A percentile compares a stretch with the other conserved stretches of the same genome.
Evolutionary conservation across 2,888 invertebrate genomes (phyloP).

Genomic region (Cryptophagus acutangulus): DNA sequence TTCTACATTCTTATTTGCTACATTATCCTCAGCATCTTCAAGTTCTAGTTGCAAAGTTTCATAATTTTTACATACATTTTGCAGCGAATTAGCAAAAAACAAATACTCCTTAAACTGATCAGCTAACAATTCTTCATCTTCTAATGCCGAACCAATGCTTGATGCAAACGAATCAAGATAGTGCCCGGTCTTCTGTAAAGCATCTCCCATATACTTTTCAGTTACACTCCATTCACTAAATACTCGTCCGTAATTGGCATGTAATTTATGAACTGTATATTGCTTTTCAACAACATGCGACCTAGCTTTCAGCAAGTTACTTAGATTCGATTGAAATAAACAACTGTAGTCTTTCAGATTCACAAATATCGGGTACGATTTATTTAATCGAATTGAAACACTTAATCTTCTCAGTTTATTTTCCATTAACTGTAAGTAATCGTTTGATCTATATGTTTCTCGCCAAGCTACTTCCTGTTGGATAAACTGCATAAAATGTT

Average conservation of each 20-base stretch:
- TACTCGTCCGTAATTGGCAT: slow-evolving; percentile 74
- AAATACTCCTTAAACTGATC: slow-evolving; percentile 81
- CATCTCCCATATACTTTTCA: slow-evolving; percentile 76
- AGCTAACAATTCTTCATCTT: slow-evolving; percentile 77
- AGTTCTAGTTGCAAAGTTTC: slow-evolving; percentile 67
- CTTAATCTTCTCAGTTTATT: slow-evolving; percentile 71
- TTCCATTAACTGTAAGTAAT: slow-evolving; percentile 67
- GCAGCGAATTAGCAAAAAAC: slow-evolving; percentile 69
- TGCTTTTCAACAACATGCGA: slow-evolving; percentile 71
- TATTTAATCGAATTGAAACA: slow-evolving; percentile 68
- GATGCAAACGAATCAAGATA: slow-evolving; percentile 53
- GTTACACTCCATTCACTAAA: slow-evolving; percentile 83
- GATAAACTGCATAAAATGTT: slow-evolving; percentile 71
- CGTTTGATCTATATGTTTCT: slow-evolving; percentile 69
- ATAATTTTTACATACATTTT: slow-evolving; percentile 69
- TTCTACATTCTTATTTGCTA: slow-evolving; percentile 51
- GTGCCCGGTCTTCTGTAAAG: slow-evolving; percentile 64
- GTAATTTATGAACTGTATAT: slow-evolving; percentile 72
- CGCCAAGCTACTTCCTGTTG: slow-evolving; percentile 77
- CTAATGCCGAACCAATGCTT: slow-evolving; percentile 50
- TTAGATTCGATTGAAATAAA: slow-evolving; percentile 61
- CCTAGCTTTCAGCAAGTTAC: slow-evolving; percentile 56
- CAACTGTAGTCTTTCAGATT: slow-evolving; percentile 69
- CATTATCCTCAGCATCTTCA: slow-evolving; percentile 63
- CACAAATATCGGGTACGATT: slow-evolving; percentile 69